These are phyloP conservation scores for Xiphophorus maculatus DNA, from an alignment of 2,113 vertebrate species.

Conservation along the genomic window DNA sequence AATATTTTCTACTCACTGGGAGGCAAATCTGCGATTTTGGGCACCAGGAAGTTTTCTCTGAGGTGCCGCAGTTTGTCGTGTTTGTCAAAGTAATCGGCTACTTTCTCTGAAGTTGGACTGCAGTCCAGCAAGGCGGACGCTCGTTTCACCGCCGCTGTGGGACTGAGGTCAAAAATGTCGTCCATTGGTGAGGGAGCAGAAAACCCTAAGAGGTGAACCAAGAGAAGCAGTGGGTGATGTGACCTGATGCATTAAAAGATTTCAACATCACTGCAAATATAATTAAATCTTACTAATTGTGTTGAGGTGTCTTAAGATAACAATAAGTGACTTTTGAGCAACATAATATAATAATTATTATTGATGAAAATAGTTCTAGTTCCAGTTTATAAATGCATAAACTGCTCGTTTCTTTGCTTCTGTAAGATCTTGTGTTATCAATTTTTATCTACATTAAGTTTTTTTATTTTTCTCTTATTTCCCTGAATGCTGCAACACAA, in stretches of 20 bases:
- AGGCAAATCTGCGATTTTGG: constrained; percentile 87
- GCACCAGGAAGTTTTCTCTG: constrained; percentile 83
- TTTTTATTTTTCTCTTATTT: no score
- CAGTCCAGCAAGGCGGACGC: constrained; percentile 79
- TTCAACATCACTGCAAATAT: no score
- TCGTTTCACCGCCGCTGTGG: constrained; percentile 71
- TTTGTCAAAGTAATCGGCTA: constrained; percentile 85
- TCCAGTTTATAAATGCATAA: no score
- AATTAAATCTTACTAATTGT: no score
- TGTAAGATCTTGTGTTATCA: no score
- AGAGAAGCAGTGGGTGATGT: background rate
- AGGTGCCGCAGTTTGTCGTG: constrained; percentile 84
- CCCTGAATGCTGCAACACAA: no score
- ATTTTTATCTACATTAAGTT: background rate
- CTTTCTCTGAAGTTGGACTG: constrained; percentile 73
- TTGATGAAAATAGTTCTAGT: no score
- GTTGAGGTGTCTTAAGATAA: no score
- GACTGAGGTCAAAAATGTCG: constrained; percentile 35
- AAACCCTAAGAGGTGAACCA: background rate
- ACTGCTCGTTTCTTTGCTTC: no score
- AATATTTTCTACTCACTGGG: constrained; percentile 79
- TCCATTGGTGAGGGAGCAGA: constrained; percentile 76
- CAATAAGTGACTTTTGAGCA: no score
- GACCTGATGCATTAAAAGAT: no score
- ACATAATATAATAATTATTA: no score